Conservation (phyloP, 2,888 invertebrate species). For the Apodemia mormo region DNA sequence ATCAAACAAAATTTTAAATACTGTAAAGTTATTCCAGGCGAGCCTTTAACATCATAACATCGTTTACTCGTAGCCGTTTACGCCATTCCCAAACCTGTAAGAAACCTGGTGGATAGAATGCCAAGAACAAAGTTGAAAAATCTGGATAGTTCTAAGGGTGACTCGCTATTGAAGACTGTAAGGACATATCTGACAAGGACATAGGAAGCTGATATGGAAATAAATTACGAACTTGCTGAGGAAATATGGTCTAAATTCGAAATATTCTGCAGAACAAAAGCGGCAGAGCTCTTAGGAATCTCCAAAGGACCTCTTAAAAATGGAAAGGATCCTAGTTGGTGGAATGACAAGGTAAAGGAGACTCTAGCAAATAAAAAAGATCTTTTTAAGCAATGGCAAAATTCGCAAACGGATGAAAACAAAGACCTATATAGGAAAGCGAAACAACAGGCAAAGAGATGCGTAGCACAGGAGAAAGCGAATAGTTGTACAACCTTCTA, state of each 20-base stretch:
- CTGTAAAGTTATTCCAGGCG: conserved; percentile 21
- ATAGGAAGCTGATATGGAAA: too few species aligned
- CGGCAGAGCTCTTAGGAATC: background rate
- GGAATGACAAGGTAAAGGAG: background rate
- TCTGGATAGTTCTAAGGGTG: too few species aligned
- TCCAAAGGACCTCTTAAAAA: conserved; percentile 8
- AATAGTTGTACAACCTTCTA: background rate
- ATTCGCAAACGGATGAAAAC: background rate
- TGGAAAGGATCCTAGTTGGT: background rate
- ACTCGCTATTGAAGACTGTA: too few species aligned
- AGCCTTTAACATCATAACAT: conserved; percentile 16
- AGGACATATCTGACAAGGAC: too few species aligned
- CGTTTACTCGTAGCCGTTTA: background rate
- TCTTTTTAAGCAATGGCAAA: background rate
- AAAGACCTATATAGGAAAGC: background rate
- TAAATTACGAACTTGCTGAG: background rate
- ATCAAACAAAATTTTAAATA: background rate
- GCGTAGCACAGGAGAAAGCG: background rate
- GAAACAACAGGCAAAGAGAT: background rate
- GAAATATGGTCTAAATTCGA: background rate
- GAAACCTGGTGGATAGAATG: background rate
- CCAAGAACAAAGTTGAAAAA: background rate
- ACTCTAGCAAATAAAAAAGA: background rate
- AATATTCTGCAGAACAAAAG: background rate
- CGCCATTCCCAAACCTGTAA: background rate